These are phyloP conservation scores for Aegotheles bennettii DNA, from an alignment of 2,113 vertebrate species.

Conservation along the genomic window DNA sequence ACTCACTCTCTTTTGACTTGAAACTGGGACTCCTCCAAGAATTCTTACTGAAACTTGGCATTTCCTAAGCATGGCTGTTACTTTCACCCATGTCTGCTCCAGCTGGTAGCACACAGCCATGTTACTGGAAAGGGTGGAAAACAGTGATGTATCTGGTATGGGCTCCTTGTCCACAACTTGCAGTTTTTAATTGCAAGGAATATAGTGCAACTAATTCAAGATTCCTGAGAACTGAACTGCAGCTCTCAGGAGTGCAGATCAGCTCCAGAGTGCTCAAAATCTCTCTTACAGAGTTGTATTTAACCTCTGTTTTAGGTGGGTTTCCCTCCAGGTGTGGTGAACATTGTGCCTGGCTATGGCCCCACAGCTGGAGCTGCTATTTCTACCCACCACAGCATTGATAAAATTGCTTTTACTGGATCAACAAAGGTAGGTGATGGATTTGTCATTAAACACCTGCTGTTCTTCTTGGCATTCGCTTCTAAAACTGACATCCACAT, in stretches of 20 bases:
- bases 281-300: not conserved
- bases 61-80: constrained; percentile 15
- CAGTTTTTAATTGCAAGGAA: not conserved
- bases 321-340: constrained; percentile 93
- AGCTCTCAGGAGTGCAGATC: not conserved
- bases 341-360: constrained; percentile 91
- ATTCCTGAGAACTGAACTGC: not conserved
- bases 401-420: constrained; percentile 94
- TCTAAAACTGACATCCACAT: not conserved
- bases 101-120: constrained; percentile 7
- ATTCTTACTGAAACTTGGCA: constrained; percentile 26
- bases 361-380: constrained; percentile 90
- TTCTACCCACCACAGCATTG: constrained; percentile 83
- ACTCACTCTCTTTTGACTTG: not conserved
- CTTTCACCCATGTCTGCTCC: not conserved
- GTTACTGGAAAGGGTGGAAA: not conserved
- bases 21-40: constrained; percentile 33
- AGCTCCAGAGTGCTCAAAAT: not conserved
- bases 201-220: not conserved
- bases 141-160: not conserved
- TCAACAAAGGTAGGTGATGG: constrained; percentile 83
- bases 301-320: constrained; percentile 75
- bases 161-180: not conserved
- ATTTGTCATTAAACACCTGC: not conserved
- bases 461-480: not conserved